Evolutionary conservation across 2,888 invertebrate genomes (phyloP).

Genomic region (Cephus pulcher): DNA sequence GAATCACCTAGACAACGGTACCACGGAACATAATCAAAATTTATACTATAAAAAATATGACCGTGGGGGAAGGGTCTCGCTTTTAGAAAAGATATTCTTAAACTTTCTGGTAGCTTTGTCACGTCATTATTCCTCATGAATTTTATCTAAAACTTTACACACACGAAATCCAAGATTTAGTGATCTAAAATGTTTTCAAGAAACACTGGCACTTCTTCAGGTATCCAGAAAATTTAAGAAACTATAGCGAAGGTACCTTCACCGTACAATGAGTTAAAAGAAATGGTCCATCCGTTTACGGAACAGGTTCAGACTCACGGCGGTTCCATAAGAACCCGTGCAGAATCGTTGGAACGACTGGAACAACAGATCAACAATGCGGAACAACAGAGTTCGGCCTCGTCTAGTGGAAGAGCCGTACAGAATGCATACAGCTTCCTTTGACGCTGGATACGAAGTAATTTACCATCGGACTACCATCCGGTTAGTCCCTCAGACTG

Average conservation of each 20-base stretch:
- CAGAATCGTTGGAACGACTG: constrained; percentile 81
- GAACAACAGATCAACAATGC: constrained; percentile 66
- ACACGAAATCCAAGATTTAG: not conserved
- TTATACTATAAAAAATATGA: constrained; percentile 32
- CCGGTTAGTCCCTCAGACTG: constrained; percentile 54
- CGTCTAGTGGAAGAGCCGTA: constrained; percentile 68
- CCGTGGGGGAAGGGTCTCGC: constrained; percentile 61
- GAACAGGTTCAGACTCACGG: constrained; percentile 79
- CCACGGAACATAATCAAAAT: not conserved
- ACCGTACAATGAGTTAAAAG: not conserved
- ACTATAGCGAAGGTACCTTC: not conserved
- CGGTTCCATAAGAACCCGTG: constrained; percentile 84
- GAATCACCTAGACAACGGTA: not conserved
- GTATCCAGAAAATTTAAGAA: constrained; percentile 45
- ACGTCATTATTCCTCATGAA: not conserved
- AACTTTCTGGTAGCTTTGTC: constrained; percentile 16
- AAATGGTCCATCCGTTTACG: not conserved
- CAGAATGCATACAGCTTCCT: constrained; percentile 77
- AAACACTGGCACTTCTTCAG: not conserved
- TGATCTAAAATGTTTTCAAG: not conserved
- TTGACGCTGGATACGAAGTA: constrained; percentile 65
- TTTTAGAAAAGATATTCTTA: constrained; percentile 48
- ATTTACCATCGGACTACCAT: constrained; percentile 51
- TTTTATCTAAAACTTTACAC: not conserved
- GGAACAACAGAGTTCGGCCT: constrained; percentile 53